phyloP scores from a whole-genome alignment of 2,888 invertebrate species.

The Encarsia formosa region DNA sequence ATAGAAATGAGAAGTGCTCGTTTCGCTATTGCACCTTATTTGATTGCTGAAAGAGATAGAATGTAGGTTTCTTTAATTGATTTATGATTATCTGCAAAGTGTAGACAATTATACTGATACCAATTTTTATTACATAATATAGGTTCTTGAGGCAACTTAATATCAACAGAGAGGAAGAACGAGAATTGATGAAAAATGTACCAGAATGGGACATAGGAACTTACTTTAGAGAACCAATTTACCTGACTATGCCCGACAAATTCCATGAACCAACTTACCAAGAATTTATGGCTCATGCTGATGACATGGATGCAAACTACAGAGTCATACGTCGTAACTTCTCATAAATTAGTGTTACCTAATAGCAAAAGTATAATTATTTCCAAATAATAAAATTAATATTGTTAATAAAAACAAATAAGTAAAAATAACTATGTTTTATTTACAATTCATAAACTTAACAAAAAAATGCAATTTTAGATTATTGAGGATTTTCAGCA shows the following conservation, averaged over 20 bases:
- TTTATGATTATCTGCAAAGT: not conserved
- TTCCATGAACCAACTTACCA: slow-evolving; percentile 17
- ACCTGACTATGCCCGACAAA: slow-evolving; percentile 58
- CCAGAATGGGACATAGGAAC: slow-evolving; percentile 91
- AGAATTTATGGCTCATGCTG: slow-evolving; percentile 26
- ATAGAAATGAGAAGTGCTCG: slow-evolving; percentile 75
- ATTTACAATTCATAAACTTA: slow-evolving; percentile 10
- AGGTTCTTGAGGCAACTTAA: slow-evolving; percentile 71
- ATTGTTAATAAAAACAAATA: slow-evolving; percentile 14
- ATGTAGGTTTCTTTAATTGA: slow-evolving; percentile 53
- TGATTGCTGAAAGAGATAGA: slow-evolving; percentile 81
- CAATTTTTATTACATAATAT: slow-evolving; percentile 19
- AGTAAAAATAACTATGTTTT: slow-evolving; percentile 10
- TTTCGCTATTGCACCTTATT: slow-evolving; percentile 71
- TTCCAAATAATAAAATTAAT: not conserved
- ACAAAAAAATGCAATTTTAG: not conserved
- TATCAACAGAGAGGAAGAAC: slow-evolving; percentile 78
- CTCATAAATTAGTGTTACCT: not conserved
- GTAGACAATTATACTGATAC: not conserved
- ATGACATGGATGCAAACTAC: not conserved
- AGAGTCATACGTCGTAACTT: slow-evolving; percentile 12
- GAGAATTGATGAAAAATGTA: slow-evolving; percentile 82
- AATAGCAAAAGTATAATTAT: not conserved
- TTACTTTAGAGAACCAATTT: slow-evolving; percentile 79
- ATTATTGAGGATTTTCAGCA: slow-evolving; percentile 8